phyloP scores from a whole-genome alignment of 2,888 invertebrate species.

The Limenitis camilla region DNA sequence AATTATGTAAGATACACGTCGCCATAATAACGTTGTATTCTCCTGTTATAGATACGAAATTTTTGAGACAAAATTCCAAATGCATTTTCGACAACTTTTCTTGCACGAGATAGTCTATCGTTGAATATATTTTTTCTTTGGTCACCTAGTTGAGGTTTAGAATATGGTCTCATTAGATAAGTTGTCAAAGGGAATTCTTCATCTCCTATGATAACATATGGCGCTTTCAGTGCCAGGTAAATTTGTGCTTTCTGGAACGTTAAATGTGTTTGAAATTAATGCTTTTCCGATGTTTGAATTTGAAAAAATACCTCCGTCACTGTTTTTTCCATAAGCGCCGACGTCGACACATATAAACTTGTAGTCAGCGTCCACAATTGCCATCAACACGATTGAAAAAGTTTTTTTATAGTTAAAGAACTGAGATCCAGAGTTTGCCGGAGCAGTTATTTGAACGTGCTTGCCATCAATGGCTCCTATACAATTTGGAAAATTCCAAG shows the following conservation, averaged over 20 bases:
- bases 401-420: slow-evolving; percentile 3
- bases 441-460: slow-evolving; percentile 1
- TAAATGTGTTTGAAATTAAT: slow-evolving; percentile 22
- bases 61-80: slow-evolving; percentile 3
- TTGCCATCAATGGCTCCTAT: slow-evolving; percentile 5
- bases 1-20: slow-evolving; percentile 1
- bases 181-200: slow-evolving; percentile 6
- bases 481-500: slow-evolving; percentile 22
- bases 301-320: slow-evolving; percentile 17
- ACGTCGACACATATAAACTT: slow-evolving; percentile 23
- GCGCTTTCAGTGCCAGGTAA: slow-evolving; percentile 18
- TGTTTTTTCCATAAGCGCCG: slow-evolving; percentile 11
- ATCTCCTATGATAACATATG: slow-evolving; percentile 14
- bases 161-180: slow-evolving; percentile 21
- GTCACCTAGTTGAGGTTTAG: slow-evolving; percentile 10
- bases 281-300: slow-evolving; percentile 21
- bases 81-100: slow-evolving; percentile 4
- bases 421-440: slow-evolving; percentile 4
- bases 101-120: slow-evolving; percentile 1
- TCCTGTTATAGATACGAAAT: slow-evolving; percentile 1
- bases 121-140: slow-evolving; percentile 11
- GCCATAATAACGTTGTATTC: background rate
- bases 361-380: slow-evolving; percentile 21
- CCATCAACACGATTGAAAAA: slow-evolving; percentile 9
- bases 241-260: slow-evolving; percentile 17